Percentiles rank a stretch among this genome's conserved stretches.
Conservation (phyloP, 2,888 invertebrate species). For the Drosophila nigricruria region DNA sequence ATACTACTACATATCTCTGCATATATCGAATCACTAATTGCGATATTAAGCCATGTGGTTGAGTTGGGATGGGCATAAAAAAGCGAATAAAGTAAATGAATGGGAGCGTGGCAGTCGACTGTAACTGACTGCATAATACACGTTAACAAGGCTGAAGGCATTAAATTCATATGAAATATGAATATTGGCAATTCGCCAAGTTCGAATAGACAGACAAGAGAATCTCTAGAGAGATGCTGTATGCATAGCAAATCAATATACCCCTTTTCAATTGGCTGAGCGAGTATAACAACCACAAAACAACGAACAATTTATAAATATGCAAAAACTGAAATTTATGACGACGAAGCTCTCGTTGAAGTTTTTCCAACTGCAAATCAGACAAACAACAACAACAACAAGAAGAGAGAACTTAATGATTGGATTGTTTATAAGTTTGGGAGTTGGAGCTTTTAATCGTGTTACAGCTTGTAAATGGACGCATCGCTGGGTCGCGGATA, state of each 20-base stretch:
- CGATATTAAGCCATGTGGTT: slow-evolving; percentile 55
- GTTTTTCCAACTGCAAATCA: slow-evolving; percentile 20
- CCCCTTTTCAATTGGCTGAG: not conserved
- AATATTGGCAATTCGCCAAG: not conserved
- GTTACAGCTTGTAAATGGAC: slow-evolving; percentile 62
- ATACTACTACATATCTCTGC: slow-evolving; percentile 26
- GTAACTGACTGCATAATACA: not conserved
- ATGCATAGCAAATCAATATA: not conserved
- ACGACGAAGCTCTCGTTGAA: slow-evolving; percentile 32
- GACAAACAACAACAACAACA: slow-evolving; percentile 12
- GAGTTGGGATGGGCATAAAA: slow-evolving; percentile 14
- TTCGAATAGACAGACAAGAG: not conserved
- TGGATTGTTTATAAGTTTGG: slow-evolving; percentile 56
- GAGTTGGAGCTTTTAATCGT: slow-evolving; percentile 55
- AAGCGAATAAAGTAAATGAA: not conserved
- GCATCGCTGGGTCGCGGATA: slow-evolving; percentile 41
- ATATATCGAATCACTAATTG: slow-evolving; percentile 52
- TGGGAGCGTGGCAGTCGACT: not conserved
- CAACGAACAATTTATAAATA: slow-evolving; percentile 52
- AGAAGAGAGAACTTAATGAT: slow-evolving; percentile 39
- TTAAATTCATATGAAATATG: not conserved
- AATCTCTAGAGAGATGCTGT: no score
- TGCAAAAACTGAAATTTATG: slow-evolving; percentile 59
- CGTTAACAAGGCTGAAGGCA: accelerated
- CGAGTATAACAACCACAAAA: slow-evolving; percentile 12